These are phyloP conservation scores for Cryptosula pallasiana DNA, from an alignment of 2,888 invertebrate genomes.

Conservation along the genomic window DNA sequence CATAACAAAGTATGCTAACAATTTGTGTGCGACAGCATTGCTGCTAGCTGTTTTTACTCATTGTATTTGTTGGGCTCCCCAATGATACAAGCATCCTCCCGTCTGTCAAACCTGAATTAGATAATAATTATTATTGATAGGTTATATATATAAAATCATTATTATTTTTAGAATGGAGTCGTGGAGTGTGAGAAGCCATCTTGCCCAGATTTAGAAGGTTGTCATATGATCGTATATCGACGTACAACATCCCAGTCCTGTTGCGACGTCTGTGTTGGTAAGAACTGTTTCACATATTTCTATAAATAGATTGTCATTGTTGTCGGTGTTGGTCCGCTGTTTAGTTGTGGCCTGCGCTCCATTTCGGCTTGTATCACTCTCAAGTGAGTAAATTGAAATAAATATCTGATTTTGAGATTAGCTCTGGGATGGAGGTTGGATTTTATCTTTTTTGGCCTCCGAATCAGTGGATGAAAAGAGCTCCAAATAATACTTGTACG, in stretches of 20 bases:
- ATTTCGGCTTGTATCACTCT: background rate
- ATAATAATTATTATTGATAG: no score
- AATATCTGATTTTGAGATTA: background rate
- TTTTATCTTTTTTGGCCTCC: background rate
- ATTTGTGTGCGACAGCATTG: background rate
- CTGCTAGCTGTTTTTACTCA: no score
- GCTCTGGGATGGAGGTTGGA: background rate
- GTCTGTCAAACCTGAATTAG: no score
- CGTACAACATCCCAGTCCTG: conserved; percentile 64
- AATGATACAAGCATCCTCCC: no score
- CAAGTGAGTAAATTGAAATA: background rate
- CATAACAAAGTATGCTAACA: background rate
- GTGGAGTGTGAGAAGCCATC: conserved; percentile 39
- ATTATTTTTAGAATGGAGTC: conserved; percentile 59
- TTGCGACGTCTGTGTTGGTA: conserved; percentile 68
- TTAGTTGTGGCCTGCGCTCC: no score
- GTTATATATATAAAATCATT: background rate
- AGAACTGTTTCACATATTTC: no score
- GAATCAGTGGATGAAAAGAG: background rate
- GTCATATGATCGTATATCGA: conserved; percentile 69
- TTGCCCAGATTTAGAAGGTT: conserved; percentile 63
- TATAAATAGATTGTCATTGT: no score
- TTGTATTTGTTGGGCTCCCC: no score
- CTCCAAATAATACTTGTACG: background rate
- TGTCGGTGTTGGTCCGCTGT: no score